These are phyloP conservation scores for Porites evermanni DNA, from an alignment of 92 coral and sea anemone species.

Conservation along the genomic window DNA sequence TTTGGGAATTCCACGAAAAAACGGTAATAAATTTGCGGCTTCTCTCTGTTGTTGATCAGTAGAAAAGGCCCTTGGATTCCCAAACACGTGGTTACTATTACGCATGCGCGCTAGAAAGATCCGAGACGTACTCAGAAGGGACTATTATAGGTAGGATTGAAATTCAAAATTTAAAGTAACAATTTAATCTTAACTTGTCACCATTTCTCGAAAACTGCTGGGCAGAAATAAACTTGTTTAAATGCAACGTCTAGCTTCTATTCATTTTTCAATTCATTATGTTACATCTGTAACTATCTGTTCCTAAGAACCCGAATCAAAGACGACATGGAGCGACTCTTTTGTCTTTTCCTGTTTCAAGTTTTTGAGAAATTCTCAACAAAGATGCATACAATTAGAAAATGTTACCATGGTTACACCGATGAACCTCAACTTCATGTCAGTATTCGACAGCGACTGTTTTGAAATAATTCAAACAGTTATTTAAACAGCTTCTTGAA, in stretches of 20 bases:
- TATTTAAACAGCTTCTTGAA: no score
- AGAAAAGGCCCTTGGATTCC: background rate
- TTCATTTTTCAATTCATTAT: background rate
- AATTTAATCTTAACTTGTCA: background rate
- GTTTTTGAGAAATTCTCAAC: no score
- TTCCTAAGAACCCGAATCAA: no score
- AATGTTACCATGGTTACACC: no score
- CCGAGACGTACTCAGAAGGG: background rate
- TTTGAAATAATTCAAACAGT: no score
- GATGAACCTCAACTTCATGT: no score
- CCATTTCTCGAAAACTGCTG: slow-evolving; percentile 21
- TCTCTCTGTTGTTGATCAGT: background rate
- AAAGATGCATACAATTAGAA: no score
- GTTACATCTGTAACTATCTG: no score
- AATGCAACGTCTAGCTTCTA: background rate
- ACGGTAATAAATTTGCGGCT: background rate
- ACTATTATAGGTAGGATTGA: background rate
- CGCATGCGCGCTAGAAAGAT: background rate
- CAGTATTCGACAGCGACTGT: no score
- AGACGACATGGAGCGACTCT: no score
- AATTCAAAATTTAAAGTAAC: background rate
- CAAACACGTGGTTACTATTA: background rate
- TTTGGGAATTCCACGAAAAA: background rate
- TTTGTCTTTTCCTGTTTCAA: no score
- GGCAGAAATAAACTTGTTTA: slow-evolving; percentile 10